A percentile compares a stretch with the other conserved stretches of the same genome.
Evolutionary conservation across 2,888 invertebrate genomes (phyloP).

Genomic region (Ormyrus thymus): DNA sequence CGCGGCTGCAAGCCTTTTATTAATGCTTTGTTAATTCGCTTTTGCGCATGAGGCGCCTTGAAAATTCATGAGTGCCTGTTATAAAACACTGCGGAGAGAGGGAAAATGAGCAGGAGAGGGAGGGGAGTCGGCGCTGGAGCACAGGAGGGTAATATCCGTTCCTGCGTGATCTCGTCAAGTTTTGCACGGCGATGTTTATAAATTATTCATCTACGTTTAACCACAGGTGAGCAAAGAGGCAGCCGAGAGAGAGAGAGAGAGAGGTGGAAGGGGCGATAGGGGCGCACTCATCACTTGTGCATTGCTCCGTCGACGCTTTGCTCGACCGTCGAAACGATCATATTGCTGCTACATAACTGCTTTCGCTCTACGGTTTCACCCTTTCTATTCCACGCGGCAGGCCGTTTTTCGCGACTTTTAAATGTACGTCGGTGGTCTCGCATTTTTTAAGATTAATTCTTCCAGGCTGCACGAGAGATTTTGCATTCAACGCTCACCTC

Average conservation of each 20-base stretch:
- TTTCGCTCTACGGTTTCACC: not conserved
- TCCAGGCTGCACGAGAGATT: slow-evolving; percentile 2
- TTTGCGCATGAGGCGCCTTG: slow-evolving; percentile 5
- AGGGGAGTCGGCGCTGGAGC: not conserved
- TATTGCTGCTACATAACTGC: slow-evolving; percentile 7
- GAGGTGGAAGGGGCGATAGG: not conserved
- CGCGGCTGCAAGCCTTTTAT: slow-evolving; percentile 1
- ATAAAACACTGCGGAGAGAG: slow-evolving; percentile 10
- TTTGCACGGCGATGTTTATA: slow-evolving; percentile 34
- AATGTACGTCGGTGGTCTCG: not conserved
- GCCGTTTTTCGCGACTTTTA: slow-evolving; percentile 7
- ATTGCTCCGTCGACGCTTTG: slow-evolving; percentile 7
- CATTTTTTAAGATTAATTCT: slow-evolving; percentile 26
- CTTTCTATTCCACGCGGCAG: not conserved
- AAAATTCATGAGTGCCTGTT: slow-evolving; percentile 14
- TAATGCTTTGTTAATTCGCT: slow-evolving; percentile 26
- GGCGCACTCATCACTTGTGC: not conserved
- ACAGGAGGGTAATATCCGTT: slow-evolving; percentile 7
- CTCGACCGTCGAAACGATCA: slow-evolving; percentile 8
- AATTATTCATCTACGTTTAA: slow-evolving; percentile 45
- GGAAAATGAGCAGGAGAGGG: slow-evolving; percentile 6
- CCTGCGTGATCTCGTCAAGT: slow-evolving; percentile 42
- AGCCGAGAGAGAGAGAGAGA: not conserved
- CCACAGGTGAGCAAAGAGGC: slow-evolving; percentile 14
- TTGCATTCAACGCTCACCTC: not conserved